Conservation (phyloP, 1,140 invertebrate genomes). For the Colletes latitarsis region DNA sequence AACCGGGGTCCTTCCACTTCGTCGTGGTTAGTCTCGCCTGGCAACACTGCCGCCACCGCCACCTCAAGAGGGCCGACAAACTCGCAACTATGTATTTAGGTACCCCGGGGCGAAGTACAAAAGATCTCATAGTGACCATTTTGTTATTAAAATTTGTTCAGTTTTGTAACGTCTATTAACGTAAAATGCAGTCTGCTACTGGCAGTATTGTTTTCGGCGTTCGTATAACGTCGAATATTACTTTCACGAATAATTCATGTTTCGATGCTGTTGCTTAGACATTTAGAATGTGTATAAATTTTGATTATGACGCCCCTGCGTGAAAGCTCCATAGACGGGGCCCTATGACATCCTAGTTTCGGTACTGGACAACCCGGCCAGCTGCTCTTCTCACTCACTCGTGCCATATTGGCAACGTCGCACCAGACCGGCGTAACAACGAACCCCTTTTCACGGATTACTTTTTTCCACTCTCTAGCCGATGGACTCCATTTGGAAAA, state of each 20-base stretch:
- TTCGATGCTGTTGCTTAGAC: background rate
- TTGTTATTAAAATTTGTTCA: background rate
- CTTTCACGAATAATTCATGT: background rate
- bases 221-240: background rate
- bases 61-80: constrained; percentile 41
- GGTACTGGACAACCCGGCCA: constrained; percentile 15
- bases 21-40: constrained; percentile 31
- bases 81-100: constrained; percentile 31
- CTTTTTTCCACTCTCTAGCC: constrained; percentile 56
- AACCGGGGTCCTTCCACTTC: constrained; percentile 33
- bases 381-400: constrained; percentile 1
- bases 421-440: constrained; percentile 50
- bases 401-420: constrained; percentile 54
- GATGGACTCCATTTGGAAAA: constrained; percentile 60
- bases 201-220: background rate
- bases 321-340: background rate
- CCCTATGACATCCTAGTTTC: constrained; percentile 1
- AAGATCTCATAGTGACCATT: background rate
- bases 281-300: background rate
- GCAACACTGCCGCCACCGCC: constrained; percentile 54
- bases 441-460: constrained; percentile 66
- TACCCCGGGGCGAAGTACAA: constrained; percentile 1
- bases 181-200: background rate
- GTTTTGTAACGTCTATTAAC: background rate
- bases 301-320: no score